Evolutionary conservation across 2,797 vertebrate genomes (phyloP).

Genomic region (Trachurus trachurus): DNA sequence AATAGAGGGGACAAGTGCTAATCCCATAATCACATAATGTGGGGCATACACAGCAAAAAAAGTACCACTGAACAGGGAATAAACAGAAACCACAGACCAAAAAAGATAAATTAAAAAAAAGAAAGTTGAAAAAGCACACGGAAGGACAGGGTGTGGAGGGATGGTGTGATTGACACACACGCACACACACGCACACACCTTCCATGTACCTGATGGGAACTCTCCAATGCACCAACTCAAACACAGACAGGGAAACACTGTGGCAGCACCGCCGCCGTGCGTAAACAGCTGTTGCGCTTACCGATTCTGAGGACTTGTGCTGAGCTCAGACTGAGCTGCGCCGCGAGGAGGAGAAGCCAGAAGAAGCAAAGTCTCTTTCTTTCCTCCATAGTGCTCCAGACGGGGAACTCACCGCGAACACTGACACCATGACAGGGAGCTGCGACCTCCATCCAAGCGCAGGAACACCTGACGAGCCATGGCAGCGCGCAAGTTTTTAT

Average conservation of each 20-base stretch:
- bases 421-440: constrained; percentile 61
- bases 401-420: constrained; percentile 54
- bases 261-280: constrained; percentile 13
- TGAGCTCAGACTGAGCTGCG: constrained; percentile 78
- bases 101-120: background rate
- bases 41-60: background rate
- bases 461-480: constrained; percentile 47
- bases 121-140: background rate
- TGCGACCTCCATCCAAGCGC: constrained; percentile 27
- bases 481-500: constrained; percentile 41
- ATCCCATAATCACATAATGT: constrained; percentile 11
- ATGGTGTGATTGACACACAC: background rate
- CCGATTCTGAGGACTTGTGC: constrained; percentile 95
- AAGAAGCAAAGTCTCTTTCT: constrained; percentile 67
- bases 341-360: constrained; percentile 58
- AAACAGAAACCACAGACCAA: background rate
- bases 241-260: background rate
- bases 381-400: constrained; percentile 77
- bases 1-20: background rate
- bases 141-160: background rate
- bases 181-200: too few relatives aligned
- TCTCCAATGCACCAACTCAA: background rate
- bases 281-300: constrained; percentile 85
- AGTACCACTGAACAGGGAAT: background rate
- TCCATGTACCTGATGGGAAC: background rate